Evolutionary conservation across 2,113 vertebrate species (phyloP).

Genomic region (Ahaetulla prasina): DNA sequence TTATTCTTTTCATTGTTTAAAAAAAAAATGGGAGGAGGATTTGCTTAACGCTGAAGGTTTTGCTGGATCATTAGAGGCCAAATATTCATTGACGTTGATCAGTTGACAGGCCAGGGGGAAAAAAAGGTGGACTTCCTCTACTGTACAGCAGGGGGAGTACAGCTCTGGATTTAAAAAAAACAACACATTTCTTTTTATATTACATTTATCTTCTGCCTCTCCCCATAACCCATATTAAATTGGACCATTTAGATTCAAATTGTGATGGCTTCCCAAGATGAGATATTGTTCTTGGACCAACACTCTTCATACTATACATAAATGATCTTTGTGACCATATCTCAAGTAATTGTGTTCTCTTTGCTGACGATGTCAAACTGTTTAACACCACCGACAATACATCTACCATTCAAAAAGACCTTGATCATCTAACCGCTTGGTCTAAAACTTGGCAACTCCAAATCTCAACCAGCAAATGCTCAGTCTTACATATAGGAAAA

Average conservation of each 20-base stretch:
- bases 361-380: too few relatives aligned
- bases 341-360: too few relatives aligned
- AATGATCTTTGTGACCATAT: too few relatives aligned
- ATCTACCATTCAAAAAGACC: too few relatives aligned
- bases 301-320: too few relatives aligned
- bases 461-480: too few relatives aligned
- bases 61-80: constrained; percentile 43
- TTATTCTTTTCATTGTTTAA: not conserved
- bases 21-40: constrained; percentile 11
- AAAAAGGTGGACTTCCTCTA: not conserved
- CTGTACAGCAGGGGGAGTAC: not conserved
- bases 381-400: too few relatives aligned
- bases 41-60: constrained; percentile 44
- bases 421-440: too few relatives aligned
- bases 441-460: too few relatives aligned
- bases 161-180: not conserved
- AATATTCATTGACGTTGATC: not conserved
- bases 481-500: too few relatives aligned
- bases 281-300: too few relatives aligned
- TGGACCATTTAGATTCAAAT: not conserved
- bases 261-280: not conserved
- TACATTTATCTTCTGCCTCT: not conserved
- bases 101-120: not conserved
- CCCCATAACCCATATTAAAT: not conserved
- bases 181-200: not conserved